Evolutionary conservation across 2,113 vertebrate genomes (phyloP).

Genomic region (Rhineura floridana): DNA sequence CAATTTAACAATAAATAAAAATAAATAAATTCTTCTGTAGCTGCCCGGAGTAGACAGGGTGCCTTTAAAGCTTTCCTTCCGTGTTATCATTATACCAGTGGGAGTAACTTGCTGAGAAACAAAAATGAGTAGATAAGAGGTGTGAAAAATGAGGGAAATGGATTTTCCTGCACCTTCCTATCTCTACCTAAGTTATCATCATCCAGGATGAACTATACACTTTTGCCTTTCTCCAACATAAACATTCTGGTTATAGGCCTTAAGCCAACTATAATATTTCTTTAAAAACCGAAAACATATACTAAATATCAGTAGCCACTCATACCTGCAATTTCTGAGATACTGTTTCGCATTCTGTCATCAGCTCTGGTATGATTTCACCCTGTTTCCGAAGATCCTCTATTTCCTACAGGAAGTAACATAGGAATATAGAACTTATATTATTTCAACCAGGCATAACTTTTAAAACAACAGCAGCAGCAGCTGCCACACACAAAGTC

Average conservation of each 20-base stretch:
- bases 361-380: conserved; percentile 93
- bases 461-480: conserved; percentile 3
- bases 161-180: too few relatives aligned
- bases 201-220: neutral
- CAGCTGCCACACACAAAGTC: conserved; percentile 2
- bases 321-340: conserved; percentile 90
- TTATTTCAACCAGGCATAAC: neutral
- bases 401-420: conserved; percentile 82
- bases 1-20: too few relatives aligned
- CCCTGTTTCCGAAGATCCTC: conserved; percentile 94
- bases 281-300: conserved; percentile 4
- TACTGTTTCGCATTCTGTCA: conserved; percentile 91
- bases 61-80: neutral
- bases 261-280: neutral
- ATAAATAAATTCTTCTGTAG: too few relatives aligned
- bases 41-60: neutral
- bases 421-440: conserved; percentile 14
- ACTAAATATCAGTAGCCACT: neutral
- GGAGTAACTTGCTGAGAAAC: neutral
- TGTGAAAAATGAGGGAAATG: too few relatives aligned
- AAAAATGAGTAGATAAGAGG: neutral
- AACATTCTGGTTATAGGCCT: neutral
- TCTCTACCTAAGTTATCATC: too few relatives aligned
- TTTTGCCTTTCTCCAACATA: neutral
- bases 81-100: neutral